A percentile compares a stretch with the other conserved stretches of the same genome.
phyloP scores from a whole-genome alignment of 2,888 invertebrate genomes.

The Drosophila nr. perissopoda region DNA sequence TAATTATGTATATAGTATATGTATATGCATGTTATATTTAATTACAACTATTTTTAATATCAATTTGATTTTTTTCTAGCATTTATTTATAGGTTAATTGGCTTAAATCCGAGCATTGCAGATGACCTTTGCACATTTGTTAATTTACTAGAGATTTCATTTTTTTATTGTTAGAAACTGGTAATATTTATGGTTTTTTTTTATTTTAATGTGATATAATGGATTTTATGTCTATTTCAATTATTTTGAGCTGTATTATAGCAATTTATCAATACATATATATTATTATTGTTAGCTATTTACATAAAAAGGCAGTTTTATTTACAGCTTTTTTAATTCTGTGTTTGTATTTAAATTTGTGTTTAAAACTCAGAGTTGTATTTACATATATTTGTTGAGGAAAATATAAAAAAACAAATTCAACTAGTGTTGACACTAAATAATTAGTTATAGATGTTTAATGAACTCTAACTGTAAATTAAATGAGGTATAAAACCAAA shows the following conservation, averaged over 20 bases:
- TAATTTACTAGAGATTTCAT: slow-evolving; percentile 17
- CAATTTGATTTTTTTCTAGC: slow-evolving; percentile 14
- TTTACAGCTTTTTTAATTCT: slow-evolving; percentile 49
- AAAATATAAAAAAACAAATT: not conserved
- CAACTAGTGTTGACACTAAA: slow-evolving; percentile 1
- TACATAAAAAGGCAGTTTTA: slow-evolving; percentile 62
- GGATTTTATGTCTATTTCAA: slow-evolving; percentile 33
- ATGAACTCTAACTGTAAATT: slow-evolving; percentile 25
- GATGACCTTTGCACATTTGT: slow-evolving; percentile 7
- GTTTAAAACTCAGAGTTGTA: slow-evolving; percentile 31
- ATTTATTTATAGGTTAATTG: slow-evolving; percentile 46
- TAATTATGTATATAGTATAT: slow-evolving; percentile 50
- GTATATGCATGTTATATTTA: slow-evolving; percentile 37
- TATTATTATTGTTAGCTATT: slow-evolving; percentile 53
- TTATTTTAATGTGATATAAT: slow-evolving; percentile 18
- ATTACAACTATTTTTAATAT: slow-evolving; percentile 42
- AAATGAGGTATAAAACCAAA: not conserved
- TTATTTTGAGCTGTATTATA: slow-evolving; percentile 35
- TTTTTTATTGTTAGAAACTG: slow-evolving; percentile 32
- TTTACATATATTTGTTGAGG: slow-evolving; percentile 38
- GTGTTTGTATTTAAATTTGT: slow-evolving; percentile 13
- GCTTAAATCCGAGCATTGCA: slow-evolving; percentile 30
- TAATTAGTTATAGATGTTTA: slow-evolving; percentile 17
- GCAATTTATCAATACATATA: slow-evolving; percentile 43
- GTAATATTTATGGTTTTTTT: slow-evolving; percentile 24